phyloP scores from a whole-genome alignment of 1,140 invertebrate species.

The Mya arenaria region DNA sequence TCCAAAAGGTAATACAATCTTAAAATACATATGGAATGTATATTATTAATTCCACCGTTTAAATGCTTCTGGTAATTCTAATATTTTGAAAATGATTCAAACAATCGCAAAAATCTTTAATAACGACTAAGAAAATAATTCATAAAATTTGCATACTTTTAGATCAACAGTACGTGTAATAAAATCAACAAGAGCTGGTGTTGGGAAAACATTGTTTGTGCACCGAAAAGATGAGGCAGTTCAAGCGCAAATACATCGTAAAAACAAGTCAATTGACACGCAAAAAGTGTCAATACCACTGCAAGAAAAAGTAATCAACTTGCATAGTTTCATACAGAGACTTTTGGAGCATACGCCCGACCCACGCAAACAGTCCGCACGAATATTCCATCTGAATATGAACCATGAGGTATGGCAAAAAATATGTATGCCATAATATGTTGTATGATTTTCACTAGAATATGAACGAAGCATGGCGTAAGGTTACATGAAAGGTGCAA shows the following conservation, averaged over 20 bases:
- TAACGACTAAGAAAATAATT: not conserved
- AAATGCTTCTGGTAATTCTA: not conserved
- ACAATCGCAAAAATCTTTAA: not conserved
- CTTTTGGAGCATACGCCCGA: slow-evolving; percentile 51
- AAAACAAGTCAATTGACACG: not conserved
- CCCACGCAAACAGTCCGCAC: slow-evolving; percentile 41
- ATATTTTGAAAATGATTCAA: not conserved
- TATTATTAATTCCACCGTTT: not conserved
- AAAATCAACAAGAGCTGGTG: slow-evolving; percentile 66
- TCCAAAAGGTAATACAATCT: too few species aligned
- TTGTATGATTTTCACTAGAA: too few species aligned
- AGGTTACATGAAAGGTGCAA: too few species aligned
- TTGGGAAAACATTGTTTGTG: slow-evolving; percentile 69
- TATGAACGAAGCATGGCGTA: too few species aligned
- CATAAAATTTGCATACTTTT: not conserved
- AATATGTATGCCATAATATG: too few species aligned
- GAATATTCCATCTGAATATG: slow-evolving; percentile 70
- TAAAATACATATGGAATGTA: too few species aligned
- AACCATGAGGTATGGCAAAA: slow-evolving; percentile 67
- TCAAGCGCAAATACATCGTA: not conserved
- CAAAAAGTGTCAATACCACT: slow-evolving; percentile 55
- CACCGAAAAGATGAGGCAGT: slow-evolving; percentile 54
- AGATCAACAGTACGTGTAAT: slow-evolving; percentile 66
- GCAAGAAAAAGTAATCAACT: slow-evolving; percentile 56
- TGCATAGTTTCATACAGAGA: slow-evolving; percentile 38